Base-by-base conservation (phyloP, 2,113 vertebrate species). In the Rhagologus leucostigma region DNA sequence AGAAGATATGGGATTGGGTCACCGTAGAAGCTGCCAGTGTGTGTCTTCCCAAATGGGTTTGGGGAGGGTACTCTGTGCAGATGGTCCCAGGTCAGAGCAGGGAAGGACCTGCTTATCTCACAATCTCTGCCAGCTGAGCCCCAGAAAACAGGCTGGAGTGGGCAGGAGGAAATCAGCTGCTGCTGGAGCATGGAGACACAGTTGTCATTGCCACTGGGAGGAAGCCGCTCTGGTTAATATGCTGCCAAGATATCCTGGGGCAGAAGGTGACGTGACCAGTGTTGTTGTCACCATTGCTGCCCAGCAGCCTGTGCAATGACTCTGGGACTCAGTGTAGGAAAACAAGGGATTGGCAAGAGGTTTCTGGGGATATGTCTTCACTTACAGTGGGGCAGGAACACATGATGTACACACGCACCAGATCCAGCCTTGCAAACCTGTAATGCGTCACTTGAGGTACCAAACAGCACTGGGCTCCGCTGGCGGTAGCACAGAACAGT, bases 341-440 rank as follows among this genome's bases (percentile, higher is more conserved):
- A 47, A 16, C 9, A 42, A 21, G 27, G 19, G 17, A 6, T 18
- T 68, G 27, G 11, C 42, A 44, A 29, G 49, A 44, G 59, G 27
- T 63, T 57, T 71, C 52, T 89, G 64, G 22, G 37, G 7, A 7
- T 63, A 8, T 3, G 17, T 30, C 32, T 89, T 67, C 59, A 42
- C 7, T 44, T 46, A 62, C 11, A n/a, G 9, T 42, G 47, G 19
- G 15, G 27, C 5, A 7, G 44, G 50, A 67, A 11, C 27, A 71
- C n/a, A 6, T 6, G 5, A 32, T 22, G 21, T 47, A 22, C n/a
- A 18, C 2, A 3, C 0, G 1, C 39, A 49, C 13, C 21, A 6
- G 7, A 53, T 32, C 39, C 44, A 77, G 42, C 15, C 29, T 41
- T 62, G 33, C 37, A 24, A 41, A 39, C 30, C n/a, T 56, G 10